Evolutionary conservation across 2,797 vertebrate genomes (phyloP).

Genomic region (Podarcis lilfordi): DNA sequence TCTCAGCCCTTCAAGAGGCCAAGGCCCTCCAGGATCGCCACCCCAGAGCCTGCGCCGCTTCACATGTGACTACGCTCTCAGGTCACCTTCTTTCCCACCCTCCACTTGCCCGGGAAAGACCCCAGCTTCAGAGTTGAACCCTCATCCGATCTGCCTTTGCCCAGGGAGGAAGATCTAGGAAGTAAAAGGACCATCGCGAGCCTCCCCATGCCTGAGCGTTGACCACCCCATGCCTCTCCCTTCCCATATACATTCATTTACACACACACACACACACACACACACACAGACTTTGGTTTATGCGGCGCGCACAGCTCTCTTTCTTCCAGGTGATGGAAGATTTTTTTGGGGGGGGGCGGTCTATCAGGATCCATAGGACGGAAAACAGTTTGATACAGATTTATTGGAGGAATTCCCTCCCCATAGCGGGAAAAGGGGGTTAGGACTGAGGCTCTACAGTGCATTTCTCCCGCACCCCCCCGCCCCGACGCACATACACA

Average conservation of each 20-base stretch:
- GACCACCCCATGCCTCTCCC: not conserved
- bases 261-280: not conserved
- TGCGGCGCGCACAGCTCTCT: not conserved
- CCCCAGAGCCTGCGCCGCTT: slow-evolving; percentile 65
- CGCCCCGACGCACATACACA: not conserved
- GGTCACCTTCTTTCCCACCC: slow-evolving; percentile 40
- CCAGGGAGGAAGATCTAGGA: not conserved
- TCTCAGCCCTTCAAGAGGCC: slow-evolving; percentile 29
- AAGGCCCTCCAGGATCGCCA: slow-evolving; percentile 75
- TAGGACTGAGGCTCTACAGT: not conserved
- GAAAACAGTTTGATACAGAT: not conserved
- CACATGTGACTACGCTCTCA: slow-evolving; percentile 84
- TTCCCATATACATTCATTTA: not conserved
- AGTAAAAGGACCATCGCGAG: not conserved
- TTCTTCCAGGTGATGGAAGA: not conserved
- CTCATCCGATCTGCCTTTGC: not conserved
- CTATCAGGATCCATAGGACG: not conserved
- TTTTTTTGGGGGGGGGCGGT: not conserved
- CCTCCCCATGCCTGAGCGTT: not conserved
- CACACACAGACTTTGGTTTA: not conserved
- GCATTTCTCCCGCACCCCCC: not conserved
- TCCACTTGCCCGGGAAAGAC: not conserved
- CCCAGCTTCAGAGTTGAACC: not conserved
- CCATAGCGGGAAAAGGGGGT: slow-evolving; percentile 4
- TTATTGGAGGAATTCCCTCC: not conserved